A percentile compares a stretch with the other conserved stretches of the same genome.
Conservation (phyloP, 2,113 vertebrate species). For the Hippocampus abdominalis region DNA sequence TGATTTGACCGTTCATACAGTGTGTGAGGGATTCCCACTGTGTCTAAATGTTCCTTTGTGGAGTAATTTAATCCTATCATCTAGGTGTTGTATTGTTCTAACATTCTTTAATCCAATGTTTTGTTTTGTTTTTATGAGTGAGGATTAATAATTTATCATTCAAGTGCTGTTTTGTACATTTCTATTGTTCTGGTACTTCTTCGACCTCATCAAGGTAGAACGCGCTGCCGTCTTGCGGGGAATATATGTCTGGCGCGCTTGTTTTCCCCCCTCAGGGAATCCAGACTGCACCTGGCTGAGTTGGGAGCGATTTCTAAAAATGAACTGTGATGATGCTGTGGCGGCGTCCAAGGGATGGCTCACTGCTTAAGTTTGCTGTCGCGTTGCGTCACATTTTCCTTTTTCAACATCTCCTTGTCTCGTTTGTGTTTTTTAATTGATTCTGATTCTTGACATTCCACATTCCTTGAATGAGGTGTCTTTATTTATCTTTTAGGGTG, state of each 20-base stretch:
- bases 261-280: constrained; percentile 49
- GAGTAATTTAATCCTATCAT: constrained; percentile 5
- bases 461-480: constrained; percentile 40
- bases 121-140: not conserved
- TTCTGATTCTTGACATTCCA: constrained; percentile 54
- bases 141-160: constrained; percentile 18
- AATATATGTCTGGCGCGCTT: constrained; percentile 21
- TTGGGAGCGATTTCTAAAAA: constrained; percentile 26
- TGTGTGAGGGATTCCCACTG: not conserved
- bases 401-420: not conserved
- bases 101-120: not conserved
- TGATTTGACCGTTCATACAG: not conserved
- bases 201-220: not conserved
- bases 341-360: constrained; percentile 28
- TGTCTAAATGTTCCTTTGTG: not conserved
- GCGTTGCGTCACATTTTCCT: constrained; percentile 2
- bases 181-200: constrained; percentile 25
- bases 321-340: constrained; percentile 10
- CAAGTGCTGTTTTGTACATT: constrained; percentile 15
- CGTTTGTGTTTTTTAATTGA: constrained; percentile 16
- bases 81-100: constrained; percentile 4
- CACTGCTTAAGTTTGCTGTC: constrained; percentile 10
- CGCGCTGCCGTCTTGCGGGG: constrained; percentile 19
- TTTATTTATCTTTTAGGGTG: constrained; percentile 40
- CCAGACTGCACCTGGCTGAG: constrained; percentile 44